These are phyloP conservation scores for Lamellibrachia luymesi DNA, from an alignment of 1,140 invertebrate genomes.

Conservation along the genomic window DNA sequence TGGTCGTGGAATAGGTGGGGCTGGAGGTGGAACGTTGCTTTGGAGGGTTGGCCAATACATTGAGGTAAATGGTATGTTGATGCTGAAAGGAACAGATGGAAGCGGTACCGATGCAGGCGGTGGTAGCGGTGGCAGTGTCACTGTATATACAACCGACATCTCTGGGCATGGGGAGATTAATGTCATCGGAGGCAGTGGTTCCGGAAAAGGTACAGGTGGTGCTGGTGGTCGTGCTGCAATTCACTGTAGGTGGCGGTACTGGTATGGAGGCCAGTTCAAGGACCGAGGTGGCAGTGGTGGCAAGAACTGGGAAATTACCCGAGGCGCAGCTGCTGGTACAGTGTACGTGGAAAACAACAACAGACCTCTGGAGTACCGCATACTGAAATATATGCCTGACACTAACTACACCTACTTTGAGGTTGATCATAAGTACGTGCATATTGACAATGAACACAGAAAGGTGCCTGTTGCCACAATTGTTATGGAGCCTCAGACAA, in stretches of 20 bases:
- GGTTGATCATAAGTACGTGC: constrained; percentile 43
- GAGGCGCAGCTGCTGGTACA: constrained; percentile 42
- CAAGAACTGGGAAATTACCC: constrained; percentile 20
- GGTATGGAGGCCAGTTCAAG: constrained; percentile 39
- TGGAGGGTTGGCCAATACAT: constrained; percentile 32
- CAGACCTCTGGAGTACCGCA: constrained; percentile 42
- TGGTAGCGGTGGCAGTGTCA: constrained; percentile 42
- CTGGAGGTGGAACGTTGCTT: constrained; percentile 11
- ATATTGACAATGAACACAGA: constrained; percentile 40
- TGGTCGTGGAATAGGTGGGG: constrained; percentile 9
- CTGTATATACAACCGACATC: constrained; percentile 41
- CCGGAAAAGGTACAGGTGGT: constrained; percentile 36
- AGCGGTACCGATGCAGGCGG: constrained; percentile 37
- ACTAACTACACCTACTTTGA: constrained; percentile 41
- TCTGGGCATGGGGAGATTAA: constrained; percentile 45
- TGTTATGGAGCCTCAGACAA: constrained; percentile 40
- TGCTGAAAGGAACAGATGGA: constrained; percentile 38
- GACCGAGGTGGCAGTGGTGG: constrained; percentile 40
- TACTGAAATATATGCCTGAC: constrained; percentile 39
- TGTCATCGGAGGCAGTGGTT: constrained; percentile 31
- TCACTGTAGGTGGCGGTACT: constrained; percentile 42
- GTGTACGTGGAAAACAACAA: constrained; percentile 44
- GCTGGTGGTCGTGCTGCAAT: constrained; percentile 40
- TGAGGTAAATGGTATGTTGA: constrained; percentile 42
- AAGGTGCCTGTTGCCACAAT: constrained; percentile 38